Evolutionary conservation across 2,888 invertebrate genomes (phyloP).

Genomic region (Nephrocerus scutellatus): DNA sequence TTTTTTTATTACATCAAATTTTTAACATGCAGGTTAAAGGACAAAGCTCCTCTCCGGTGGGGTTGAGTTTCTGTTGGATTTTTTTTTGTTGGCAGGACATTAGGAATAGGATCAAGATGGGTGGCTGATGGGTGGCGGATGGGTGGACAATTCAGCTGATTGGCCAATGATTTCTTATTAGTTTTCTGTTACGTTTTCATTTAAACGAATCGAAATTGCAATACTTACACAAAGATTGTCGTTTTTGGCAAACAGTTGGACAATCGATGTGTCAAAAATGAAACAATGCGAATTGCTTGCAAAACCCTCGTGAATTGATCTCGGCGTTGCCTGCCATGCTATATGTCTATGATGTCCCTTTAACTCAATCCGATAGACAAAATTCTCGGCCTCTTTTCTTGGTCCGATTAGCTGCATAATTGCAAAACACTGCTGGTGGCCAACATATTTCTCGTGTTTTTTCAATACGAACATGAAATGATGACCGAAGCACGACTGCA

Average conservation of each 20-base stretch:
- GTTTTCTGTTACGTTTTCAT: too few relatives aligned
- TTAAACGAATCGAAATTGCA: conserved; percentile 81
- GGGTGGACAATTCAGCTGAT: not conserved
- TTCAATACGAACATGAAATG: conserved; percentile 96
- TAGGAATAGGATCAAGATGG: too few relatives aligned
- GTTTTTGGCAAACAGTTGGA: conserved; percentile 93
- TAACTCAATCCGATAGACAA: conserved; percentile 88
- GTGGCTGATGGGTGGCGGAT: not conserved
- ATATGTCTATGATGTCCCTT: conserved; percentile 84
- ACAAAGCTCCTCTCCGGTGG: not conserved
- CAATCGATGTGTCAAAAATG: conserved; percentile 92
- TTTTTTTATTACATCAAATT: too few relatives aligned
- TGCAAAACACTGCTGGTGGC: conserved; percentile 87
- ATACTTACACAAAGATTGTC: conserved; percentile 97
- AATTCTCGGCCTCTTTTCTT: conserved; percentile 93
- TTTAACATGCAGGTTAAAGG: not conserved
- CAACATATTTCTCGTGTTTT: conserved; percentile 92
- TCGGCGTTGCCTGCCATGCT: conserved; percentile 95
- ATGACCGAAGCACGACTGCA: conserved; percentile 96
- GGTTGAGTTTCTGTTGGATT: not conserved
- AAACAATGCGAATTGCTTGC: conserved; percentile 92
- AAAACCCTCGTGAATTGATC: conserved; percentile 93
- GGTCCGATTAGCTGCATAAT: conserved; percentile 96
- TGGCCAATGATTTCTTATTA: conserved; percentile 11
- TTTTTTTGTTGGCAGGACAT: too few relatives aligned